Base-by-base conservation (phyloP, 2,113 vertebrate species). In the Salvelinus fontinalis region DNA sequence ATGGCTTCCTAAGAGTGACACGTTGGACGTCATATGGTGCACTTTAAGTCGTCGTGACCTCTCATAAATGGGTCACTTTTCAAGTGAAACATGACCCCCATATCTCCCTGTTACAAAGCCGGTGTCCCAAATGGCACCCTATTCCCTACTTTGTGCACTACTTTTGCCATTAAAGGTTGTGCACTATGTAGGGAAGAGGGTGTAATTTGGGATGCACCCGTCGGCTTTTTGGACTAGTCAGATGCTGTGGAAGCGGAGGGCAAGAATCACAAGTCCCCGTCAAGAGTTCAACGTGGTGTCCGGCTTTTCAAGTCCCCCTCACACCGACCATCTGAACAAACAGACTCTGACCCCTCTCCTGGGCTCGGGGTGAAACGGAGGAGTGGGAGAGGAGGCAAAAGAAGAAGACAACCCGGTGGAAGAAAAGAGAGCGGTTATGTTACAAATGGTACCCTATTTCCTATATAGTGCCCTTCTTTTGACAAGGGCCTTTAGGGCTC, bases 221-320 rank as follows among this genome's bases (percentile, higher is more conserved):
- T 4, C 4, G 12, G 51, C 13, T 1, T 54, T 54, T 54, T 14
- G 5, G 16, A 14, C 14, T 16, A 18, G 9, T 18, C 8, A n/a
- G 67, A 34, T 12, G 29, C 27, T 68, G 66, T 34, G 29, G 29
- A 68, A 24, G 26, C 14, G 16, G 66, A 39, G 29, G 66, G 66
- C 66, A 5, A 68, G 67, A 44, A 44, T 68, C 67, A 44, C 31
- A 68, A 68, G 67, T 68, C 31, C 67, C 31, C 22, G 67, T 68
- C 18, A 39, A 34, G 31, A 18, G 67, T 68, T 68, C 67, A 39
- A 11, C 13, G 31, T 12, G 31, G 31, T 6, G 31, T 26, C 31
- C 18, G 8, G 31, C 67, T 16, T 18, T 11, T 18, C 67, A 68
- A 68, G 67, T 39, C 14, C 14, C 67, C 29, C 18, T 68, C 67